Evolutionary conservation across 1,140 invertebrate species (phyloP), one percentile per base, ranked within the genome.

Genomic region (Dendroctonus ponderosae): DNA sequence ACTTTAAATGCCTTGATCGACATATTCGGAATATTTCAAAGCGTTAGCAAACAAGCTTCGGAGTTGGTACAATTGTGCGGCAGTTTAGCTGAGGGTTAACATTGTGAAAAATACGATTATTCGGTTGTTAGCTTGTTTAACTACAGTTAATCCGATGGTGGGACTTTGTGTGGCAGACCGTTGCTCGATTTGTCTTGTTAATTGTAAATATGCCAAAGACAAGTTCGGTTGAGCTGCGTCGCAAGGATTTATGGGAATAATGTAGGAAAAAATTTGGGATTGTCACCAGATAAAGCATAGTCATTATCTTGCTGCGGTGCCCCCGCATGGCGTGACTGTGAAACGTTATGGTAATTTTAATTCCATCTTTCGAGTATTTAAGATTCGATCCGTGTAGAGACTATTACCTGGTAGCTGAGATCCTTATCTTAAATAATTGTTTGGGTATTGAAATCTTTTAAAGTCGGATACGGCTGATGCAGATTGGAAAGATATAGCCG

Each of bases 271-370:
- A 26, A 26, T 48, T 48, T 48, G 44, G 12, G 44, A 46, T 9
- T 46, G 44, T 46, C 44, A 46, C 9, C 26, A 46, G 44, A 46
- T 12, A 46, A 46, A 46, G 44, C 9, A 46, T 26, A 26, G 26
- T 26, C 26, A 26, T 26, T 26, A 52, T 52, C 50, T 52, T 9
- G 53, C 44, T 39, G 12, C 37, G 6, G 42, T 46, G 61, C 50
- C 61, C 37, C 61, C 51, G 51, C 61, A 54, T 63, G 41, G 61
- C 61, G 61, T 63, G 61, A 63, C 46, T 54, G 26, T 43, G 9
- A 63, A 63, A 63, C 61, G 46, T 63, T 63, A 63, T 63, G 61
- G 61, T 63, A 63, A 63, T 63, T 54, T 54, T 46, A 63, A 63
- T 54, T 14, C 42, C 50, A 63, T 63, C 51, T 54, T 63, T 54